phyloP scores from a whole-genome alignment of 2,888 invertebrate genomes.

The Pseudeuparius sepicola region DNA sequence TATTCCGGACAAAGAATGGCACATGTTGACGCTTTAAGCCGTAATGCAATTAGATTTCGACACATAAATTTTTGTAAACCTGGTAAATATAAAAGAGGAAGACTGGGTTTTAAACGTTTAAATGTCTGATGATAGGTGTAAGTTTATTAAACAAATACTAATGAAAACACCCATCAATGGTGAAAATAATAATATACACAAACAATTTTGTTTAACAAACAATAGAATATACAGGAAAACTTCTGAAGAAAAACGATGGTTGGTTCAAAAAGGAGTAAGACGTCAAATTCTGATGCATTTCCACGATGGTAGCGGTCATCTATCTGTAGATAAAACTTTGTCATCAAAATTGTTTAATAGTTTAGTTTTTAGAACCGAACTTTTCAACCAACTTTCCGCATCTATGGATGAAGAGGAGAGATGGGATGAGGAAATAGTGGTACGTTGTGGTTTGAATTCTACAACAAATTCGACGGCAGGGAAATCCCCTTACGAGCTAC shows the following conservation, averaged over 20 bases:
- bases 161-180: not conserved
- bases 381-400: too few species aligned
- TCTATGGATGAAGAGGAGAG: too few species aligned
- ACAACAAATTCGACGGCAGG: too few species aligned
- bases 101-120: constrained; percentile 13
- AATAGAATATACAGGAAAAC: constrained; percentile 1
- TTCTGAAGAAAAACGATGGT: constrained; percentile 6
- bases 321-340: constrained; percentile 4
- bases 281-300: not conserved
- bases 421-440: constrained; percentile 9
- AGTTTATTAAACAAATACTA: constrained; percentile 3
- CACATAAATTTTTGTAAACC: too few species aligned
- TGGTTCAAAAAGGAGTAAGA: constrained; percentile 2
- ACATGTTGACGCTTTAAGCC: too few species aligned
- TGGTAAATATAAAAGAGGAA: constrained; percentile 9
- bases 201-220: constrained; percentile 3
- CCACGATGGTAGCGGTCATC: constrained; percentile 8
- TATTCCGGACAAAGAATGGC: too few species aligned
- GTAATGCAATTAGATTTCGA: too few species aligned
- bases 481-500: constrained; percentile 18
- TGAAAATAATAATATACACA: constrained; percentile 6
- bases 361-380: too few species aligned
- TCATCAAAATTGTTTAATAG: too few species aligned
- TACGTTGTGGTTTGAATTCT: constrained; percentile 20
- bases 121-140: constrained; percentile 8